phyloP scores from a whole-genome alignment of 2,797 vertebrate species.

The Triplophysa yarkandensis region DNA sequence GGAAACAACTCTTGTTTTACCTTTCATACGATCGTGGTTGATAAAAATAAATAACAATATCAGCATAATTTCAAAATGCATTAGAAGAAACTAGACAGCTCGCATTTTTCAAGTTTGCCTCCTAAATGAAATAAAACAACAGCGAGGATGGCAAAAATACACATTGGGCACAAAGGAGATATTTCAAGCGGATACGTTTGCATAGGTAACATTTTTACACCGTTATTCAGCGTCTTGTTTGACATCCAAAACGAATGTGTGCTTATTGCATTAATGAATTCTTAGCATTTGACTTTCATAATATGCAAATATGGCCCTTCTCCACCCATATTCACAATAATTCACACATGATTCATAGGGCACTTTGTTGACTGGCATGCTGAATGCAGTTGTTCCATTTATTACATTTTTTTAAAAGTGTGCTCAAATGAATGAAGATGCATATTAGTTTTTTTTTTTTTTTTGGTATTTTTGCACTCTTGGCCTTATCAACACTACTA shows the following conservation, averaged over 20 bases:
- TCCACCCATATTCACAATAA: constrained; percentile 42
- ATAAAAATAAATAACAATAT: constrained; percentile 6
- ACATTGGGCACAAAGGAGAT: constrained; percentile 12
- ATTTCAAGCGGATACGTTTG: constrained; percentile 45
- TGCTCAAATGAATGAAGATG: not conserved
- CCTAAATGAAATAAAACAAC: constrained; percentile 21
- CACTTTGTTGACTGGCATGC: constrained; percentile 30
- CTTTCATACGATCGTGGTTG: not conserved
- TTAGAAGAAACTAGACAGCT: constrained; percentile 30
- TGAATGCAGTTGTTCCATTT: constrained; percentile 1
- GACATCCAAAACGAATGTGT: constrained; percentile 42
- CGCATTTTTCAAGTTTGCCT: not conserved
- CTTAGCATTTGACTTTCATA: constrained; percentile 57
- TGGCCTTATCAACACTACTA: no score
- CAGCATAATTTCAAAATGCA: constrained; percentile 14
- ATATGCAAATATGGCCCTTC: constrained; percentile 52
- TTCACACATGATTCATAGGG: constrained; percentile 34
- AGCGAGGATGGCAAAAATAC: constrained; percentile 25
- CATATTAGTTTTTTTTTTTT: no score
- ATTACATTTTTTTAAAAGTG: not conserved
- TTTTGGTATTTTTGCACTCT: no score
- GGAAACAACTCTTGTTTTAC: not conserved
- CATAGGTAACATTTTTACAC: constrained; percentile 35
- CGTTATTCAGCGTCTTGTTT: constrained; percentile 44
- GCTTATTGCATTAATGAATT: constrained; percentile 51